Percentiles rank a stretch among this genome's conserved stretches.
Evolutionary conservation across 2,797 vertebrate genomes (phyloP).

Genomic region (Notamacropus eugenii): DNA sequence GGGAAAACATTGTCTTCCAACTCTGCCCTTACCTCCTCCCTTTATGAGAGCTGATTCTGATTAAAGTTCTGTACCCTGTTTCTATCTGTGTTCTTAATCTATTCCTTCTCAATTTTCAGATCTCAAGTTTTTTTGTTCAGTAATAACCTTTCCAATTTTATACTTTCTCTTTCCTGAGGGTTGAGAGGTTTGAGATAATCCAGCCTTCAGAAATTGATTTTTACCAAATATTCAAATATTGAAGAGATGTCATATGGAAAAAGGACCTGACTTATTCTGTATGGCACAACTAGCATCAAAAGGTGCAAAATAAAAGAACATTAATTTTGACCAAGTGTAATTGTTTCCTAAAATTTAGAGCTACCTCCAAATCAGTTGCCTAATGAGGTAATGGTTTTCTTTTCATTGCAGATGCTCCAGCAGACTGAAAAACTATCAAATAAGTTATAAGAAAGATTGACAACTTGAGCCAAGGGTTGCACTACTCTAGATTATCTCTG

Average conservation of each 20-base stretch:
- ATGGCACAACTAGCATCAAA: background rate
- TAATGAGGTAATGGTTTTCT: background rate
- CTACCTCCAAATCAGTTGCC: background rate
- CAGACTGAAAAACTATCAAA: background rate
- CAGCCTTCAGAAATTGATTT: background rate
- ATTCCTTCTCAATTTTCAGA: constrained; percentile 7
- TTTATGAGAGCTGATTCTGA: background rate
- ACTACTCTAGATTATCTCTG: background rate
- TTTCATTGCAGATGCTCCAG: background rate
- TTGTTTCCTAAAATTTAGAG: background rate
- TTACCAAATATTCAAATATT: background rate
- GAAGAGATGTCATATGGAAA: background rate
- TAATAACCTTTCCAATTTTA: background rate
- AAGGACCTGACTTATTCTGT: background rate
- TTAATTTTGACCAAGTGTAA: background rate
- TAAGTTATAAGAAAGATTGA: background rate
- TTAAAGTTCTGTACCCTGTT: background rate
- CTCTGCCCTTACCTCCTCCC: background rate
- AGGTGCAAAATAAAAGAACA: background rate
- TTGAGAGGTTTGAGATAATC: constrained; percentile 40
- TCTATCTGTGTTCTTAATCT: background rate
- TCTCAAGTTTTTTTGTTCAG: background rate
- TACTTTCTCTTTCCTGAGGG: background rate
- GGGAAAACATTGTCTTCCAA: background rate
- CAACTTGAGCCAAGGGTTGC: background rate